A percentile compares a stretch with the other conserved stretches of the same genome.
These are phyloP conservation scores for Tortrix viridana DNA, from an alignment of 2,888 invertebrate species.

Conservation along the genomic window DNA sequence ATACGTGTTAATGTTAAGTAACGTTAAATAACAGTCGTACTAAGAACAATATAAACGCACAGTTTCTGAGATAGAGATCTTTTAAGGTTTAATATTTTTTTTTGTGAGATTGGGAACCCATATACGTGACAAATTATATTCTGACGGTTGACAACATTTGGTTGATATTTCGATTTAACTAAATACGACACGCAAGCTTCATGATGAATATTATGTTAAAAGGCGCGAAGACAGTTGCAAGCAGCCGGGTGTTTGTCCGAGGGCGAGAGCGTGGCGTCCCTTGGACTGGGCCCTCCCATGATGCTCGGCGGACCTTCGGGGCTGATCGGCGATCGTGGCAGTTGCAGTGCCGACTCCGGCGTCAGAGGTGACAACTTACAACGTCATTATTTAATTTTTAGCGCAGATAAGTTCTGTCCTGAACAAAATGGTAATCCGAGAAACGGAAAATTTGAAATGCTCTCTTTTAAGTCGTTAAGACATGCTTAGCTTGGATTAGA, in stretches of 20 bases:
- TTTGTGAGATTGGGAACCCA: too few relatives aligned
- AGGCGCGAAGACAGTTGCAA: conserved; percentile 90
- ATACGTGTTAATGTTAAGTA: too few relatives aligned
- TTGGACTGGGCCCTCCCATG: conserved; percentile 87
- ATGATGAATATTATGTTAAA: conserved; percentile 35
- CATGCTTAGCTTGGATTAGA: conserved; percentile 34
- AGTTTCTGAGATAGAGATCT: too few relatives aligned
- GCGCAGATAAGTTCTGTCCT: conserved; percentile 19
- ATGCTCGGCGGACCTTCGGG: conserved; percentile 82
- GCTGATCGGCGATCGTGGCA: conserved; percentile 88
- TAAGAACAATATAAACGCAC: too few relatives aligned
- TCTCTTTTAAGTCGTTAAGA: conserved; percentile 35
- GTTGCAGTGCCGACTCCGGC: conserved; percentile 94
- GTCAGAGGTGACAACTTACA: conserved; percentile 84
- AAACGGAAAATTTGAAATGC: conserved; percentile 24
- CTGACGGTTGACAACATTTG: too few relatives aligned
- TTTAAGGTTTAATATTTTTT: too few relatives aligned
- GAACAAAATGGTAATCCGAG: conserved; percentile 25
- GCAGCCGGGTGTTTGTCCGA: conserved; percentile 92
- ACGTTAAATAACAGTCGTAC: too few relatives aligned
- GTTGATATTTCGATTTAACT: too few relatives aligned
- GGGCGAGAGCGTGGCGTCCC: conserved; percentile 91
- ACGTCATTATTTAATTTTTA: neutral
- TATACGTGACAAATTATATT: too few relatives aligned
- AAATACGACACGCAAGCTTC: conserved; percentile 1